Evolutionary conservation across 2,888 invertebrate species (phyloP).

Genomic region (Onthophagus sagittarius): DNA sequence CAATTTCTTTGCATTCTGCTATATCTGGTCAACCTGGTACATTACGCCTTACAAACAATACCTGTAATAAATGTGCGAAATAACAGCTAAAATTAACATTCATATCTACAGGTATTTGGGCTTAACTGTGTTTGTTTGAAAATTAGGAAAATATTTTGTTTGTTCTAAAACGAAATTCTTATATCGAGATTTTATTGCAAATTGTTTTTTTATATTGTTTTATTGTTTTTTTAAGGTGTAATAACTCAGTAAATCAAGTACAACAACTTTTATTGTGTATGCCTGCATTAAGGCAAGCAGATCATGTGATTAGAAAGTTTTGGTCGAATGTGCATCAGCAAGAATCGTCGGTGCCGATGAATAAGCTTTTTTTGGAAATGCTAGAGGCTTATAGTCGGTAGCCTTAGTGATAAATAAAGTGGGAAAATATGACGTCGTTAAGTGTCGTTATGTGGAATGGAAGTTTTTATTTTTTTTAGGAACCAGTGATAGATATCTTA

Average conservation of each 20-base stretch:
- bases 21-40: no score
- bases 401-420: constrained; percentile 30
- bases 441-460: neutral
- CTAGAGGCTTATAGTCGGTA: constrained; percentile 74
- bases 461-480: constrained; percentile 23
- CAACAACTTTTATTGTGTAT: constrained; percentile 84
- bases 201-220: neutral
- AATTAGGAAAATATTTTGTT: no score
- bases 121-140: no score
- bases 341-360: constrained; percentile 86
- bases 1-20: no score
- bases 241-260: constrained; percentile 69
- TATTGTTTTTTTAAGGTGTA: constrained; percentile 55
- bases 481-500: constrained; percentile 32
- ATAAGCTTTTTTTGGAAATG: constrained; percentile 96
- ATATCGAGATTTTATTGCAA: neutral
- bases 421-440: neutral
- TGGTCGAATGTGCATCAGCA: constrained; percentile 87
- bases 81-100: no score
- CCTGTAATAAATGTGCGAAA: no score
- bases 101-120: no score
- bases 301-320: constrained; percentile 83
- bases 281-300: constrained; percentile 86
- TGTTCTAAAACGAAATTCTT: no score
- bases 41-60: no score